Evolutionary conservation across 2,797 vertebrate species (phyloP).

Genomic region (Pseudochromis fuscus): DNA sequence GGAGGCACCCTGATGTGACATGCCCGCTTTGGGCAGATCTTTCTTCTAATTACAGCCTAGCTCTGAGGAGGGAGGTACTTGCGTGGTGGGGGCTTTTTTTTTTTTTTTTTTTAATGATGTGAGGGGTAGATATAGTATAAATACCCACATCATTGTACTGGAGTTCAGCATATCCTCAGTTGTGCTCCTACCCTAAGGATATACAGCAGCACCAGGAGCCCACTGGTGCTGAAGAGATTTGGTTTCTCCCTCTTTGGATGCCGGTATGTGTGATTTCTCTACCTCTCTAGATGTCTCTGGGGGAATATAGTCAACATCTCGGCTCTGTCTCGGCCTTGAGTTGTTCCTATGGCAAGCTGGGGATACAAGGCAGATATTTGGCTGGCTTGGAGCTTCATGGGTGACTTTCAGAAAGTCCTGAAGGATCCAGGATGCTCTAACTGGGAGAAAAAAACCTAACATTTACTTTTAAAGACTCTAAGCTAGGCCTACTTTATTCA

Average conservation of each 20-base stretch:
- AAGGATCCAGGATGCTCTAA: slow-evolving; percentile 34
- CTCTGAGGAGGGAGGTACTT: slow-evolving; percentile 89
- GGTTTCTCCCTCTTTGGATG: slow-evolving; percentile 74
- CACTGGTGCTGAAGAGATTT: slow-evolving; percentile 79
- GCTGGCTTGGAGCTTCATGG: slow-evolving; percentile 14
- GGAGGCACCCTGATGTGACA: slow-evolving; percentile 85
- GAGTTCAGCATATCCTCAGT: slow-evolving; percentile 86
- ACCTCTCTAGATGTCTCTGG: slow-evolving; percentile 38
- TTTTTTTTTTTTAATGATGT: slow-evolving; percentile 84
- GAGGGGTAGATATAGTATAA: slow-evolving; percentile 91
- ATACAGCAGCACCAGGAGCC: slow-evolving; percentile 82
- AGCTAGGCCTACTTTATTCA: too few species aligned
- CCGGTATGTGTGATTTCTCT: slow-evolving; percentile 86
- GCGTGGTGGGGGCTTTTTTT: slow-evolving; percentile 79
- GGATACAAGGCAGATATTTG: slow-evolving; percentile 20
- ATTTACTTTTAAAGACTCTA: too few species aligned
- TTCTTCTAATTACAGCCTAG: slow-evolving; percentile 93
- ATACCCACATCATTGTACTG: slow-evolving; percentile 86
- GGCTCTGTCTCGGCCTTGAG: slow-evolving; percentile 42
- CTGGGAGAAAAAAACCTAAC: slow-evolving; percentile 12
- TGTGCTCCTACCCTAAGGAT: slow-evolving; percentile 86
- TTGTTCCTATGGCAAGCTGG: slow-evolving; percentile 1
- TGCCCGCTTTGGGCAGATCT: slow-evolving; percentile 89
- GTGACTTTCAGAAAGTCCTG: slow-evolving; percentile 5
- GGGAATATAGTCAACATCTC: slow-evolving; percentile 32